phyloP scores from a whole-genome alignment of 1,140 invertebrate species.

The Samia ricini region DNA sequence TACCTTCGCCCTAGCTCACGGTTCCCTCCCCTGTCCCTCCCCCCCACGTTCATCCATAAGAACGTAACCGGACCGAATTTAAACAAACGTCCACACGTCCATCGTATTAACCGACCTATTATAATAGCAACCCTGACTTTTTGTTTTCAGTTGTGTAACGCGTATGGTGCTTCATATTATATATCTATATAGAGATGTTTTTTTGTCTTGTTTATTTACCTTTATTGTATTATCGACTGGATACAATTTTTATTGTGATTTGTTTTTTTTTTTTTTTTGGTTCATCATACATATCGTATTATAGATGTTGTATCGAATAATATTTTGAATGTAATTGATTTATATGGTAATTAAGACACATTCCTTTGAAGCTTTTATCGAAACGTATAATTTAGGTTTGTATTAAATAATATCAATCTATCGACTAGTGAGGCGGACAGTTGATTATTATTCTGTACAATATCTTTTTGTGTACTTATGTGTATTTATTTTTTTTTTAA shows the following conservation, averaged over 20 bases:
- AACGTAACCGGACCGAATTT: conserved; percentile 10
- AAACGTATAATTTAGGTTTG: too few species aligned
- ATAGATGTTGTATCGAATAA: not conserved
- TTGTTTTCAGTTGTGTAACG: conserved; percentile 45
- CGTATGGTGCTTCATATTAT: conserved; percentile 59
- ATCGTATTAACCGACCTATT: not conserved
- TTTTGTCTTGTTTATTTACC: conserved; percentile 32
- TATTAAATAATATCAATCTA: too few species aligned
- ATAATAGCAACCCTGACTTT: conserved; percentile 1
- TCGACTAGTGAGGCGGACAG: too few species aligned
- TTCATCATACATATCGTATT: not conserved
- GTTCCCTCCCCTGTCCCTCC: not conserved
- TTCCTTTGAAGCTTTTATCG: too few species aligned
- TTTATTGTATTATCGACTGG: not conserved
- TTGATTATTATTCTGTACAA: not conserved
- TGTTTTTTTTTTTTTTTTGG: too few species aligned
- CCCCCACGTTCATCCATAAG: not conserved
- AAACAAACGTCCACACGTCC: conserved; percentile 8
- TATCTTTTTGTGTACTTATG: not conserved
- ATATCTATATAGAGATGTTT: conserved; percentile 29
- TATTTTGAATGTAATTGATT: too few species aligned
- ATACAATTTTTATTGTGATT: not conserved
- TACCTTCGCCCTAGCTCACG: conserved; percentile 4
- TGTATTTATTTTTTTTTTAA: not conserved
- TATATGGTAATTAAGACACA: too few species aligned